Evolutionary conservation across 2,888 invertebrate genomes (phyloP).

Genomic region (Agrochola circellaris): DNA sequence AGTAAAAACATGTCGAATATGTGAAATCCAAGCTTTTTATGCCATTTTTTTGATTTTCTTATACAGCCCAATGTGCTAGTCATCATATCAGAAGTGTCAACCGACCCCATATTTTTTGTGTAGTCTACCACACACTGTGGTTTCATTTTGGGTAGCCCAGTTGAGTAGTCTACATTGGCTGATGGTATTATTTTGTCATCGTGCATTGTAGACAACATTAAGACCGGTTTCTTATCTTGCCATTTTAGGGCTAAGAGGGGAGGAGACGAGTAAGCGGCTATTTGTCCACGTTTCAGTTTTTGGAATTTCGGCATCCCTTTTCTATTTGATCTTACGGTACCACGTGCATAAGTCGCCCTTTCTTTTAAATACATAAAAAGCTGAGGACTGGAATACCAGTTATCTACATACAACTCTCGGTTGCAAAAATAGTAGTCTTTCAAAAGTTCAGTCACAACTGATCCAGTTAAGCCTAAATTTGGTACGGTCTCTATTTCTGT

Average conservation of each 20-base stretch:
- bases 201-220: conserved; percentile 49
- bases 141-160: conserved; percentile 51
- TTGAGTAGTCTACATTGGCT: conserved; percentile 31
- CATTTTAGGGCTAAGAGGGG: conserved; percentile 68
- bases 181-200: conserved; percentile 52
- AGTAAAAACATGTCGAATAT: conserved; percentile 62
- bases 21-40: conserved; percentile 74
- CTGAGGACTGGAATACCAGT: conserved; percentile 63
- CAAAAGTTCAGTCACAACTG: conserved; percentile 56
- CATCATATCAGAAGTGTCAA: conserved; percentile 73
- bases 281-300: conserved; percentile 45
- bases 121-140: conserved; percentile 66
- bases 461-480: conserved; percentile 53
- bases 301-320: conserved; percentile 62
- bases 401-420: conserved; percentile 60
- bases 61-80: conserved; percentile 67
- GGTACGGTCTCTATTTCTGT: conserved; percentile 49
- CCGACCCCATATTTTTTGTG: conserved; percentile 70
- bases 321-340: conserved; percentile 56
- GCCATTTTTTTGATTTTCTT: conserved; percentile 72
- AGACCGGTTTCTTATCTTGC: conserved; percentile 70
- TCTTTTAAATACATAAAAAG: conserved; percentile 60
- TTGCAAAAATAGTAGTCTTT: conserved; percentile 58
- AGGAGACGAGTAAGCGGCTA: conserved; percentile 32
- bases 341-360: conserved; percentile 60